Evolutionary conservation across 2,888 invertebrate genomes (phyloP), one percentile per base, ranked within the genome.

Genomic region (Himalopsyche kuldschensis): DNA sequence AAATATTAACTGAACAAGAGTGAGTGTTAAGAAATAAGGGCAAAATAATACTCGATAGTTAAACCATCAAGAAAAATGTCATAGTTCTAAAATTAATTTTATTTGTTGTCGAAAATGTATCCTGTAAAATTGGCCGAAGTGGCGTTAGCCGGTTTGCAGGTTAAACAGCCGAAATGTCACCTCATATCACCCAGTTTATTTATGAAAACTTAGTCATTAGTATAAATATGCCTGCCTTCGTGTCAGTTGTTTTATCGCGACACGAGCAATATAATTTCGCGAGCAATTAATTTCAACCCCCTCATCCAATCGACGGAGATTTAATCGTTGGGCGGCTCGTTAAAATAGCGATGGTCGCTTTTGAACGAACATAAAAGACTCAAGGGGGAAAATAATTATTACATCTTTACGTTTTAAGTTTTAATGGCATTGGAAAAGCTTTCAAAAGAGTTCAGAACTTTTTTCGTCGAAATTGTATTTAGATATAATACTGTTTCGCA

Each of bases 271-370:
- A 81, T 82, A 84, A 84, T 83, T 82, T 82, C 77, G 82, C 55
- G 55, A 76, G 83, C 85, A 85, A 85, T 85, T 83, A 85, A 85
- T 85, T 85, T 47, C 83, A 55, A 79, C 82, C 81, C n/a, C 84
- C 78, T 78, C 80, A 17, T 75, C 76, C 11, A 27, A 48, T 75
- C 27, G 75, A 32, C 78, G 47, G 78, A 82, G 78, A 82, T 82
- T 78, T 82, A 82, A 82, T 82, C 82, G 63, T 11, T 6, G 81
- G 78, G 63, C 41, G 27, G 81, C 81, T 82, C 81, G 82, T 79
- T 79, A 79, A 41, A 78, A 82, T 47, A 46, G 46, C 75, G 82
- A 47, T 75, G 78, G 78, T 76, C 63, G 32, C 63, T 69, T 75
- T 47, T 75, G 78, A 78, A 41, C 82, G 46, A 82, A 82, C 75